A percentile compares a stretch with the other conserved stretches of the same genome.
Evolutionary conservation across 2,888 invertebrate genomes (phyloP).

Genomic region (Sicus ferrugineus): DNA sequence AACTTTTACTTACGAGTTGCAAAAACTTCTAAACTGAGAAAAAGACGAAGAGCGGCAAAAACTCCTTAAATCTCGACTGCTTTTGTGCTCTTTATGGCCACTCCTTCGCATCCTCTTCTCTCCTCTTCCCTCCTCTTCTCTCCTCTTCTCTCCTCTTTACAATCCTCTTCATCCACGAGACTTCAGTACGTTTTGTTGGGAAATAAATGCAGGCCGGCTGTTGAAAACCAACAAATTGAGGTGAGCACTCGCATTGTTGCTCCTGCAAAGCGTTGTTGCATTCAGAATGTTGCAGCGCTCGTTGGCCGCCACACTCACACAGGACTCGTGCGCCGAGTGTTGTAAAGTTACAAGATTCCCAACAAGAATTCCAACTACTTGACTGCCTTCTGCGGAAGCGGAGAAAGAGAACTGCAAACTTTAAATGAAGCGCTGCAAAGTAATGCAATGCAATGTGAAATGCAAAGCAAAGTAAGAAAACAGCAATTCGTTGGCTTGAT

Average conservation of each 20-base stretch:
- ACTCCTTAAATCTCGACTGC: background rate
- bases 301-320: background rate
- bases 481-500: background rate
- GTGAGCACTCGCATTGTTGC: background rate
- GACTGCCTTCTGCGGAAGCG: too few species aligned
- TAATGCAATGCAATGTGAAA: background rate
- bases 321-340: conserved; percentile 1
- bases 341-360: background rate
- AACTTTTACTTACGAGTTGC: too few species aligned
- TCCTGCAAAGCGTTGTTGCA: background rate
- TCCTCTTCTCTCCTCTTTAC: background rate
- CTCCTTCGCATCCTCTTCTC: background rate
- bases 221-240: conserved; percentile 2
- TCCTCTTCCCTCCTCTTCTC: background rate
- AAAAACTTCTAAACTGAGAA: too few species aligned
- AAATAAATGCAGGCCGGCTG: background rate
- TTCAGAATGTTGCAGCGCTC: background rate
- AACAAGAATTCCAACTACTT: background rate
- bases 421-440: background rate
- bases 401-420: background rate
- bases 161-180: too few species aligned
- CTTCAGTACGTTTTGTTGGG: background rate
- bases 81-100: background rate
- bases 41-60: too few species aligned
- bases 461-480: background rate